Percentiles rank a stretch among this genome's conserved stretches.
Conservation (phyloP, 2,113 vertebrate species). For the Tringa solitaria region DNA sequence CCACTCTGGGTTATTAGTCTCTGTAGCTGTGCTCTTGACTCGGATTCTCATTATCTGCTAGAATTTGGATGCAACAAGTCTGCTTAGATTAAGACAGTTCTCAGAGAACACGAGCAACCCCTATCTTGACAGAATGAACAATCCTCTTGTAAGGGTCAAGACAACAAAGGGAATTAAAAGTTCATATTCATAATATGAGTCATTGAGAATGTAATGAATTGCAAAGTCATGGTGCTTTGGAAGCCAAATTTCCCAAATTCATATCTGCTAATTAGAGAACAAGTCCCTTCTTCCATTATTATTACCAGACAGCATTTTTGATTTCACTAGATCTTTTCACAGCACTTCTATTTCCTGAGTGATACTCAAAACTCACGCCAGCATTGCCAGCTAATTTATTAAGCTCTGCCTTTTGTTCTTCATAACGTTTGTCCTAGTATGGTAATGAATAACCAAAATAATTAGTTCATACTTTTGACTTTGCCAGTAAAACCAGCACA, state of each 20-base stretch:
- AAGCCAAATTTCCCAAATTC: constrained; percentile 3
- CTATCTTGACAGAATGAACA: background rate
- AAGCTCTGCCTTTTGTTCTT: background rate
- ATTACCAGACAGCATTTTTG: background rate
- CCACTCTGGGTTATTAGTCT: background rate
- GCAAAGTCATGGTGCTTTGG: background rate
- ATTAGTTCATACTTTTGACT: background rate
- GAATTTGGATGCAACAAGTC: background rate
- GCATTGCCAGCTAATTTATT: background rate
- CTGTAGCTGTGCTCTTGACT: background rate
- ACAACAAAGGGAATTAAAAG: background rate
- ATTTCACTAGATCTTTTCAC: background rate
- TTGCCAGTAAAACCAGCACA: background rate
- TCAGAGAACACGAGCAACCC: background rate
- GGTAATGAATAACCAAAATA: background rate
- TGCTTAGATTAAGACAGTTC: background rate
- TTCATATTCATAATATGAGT: background rate
- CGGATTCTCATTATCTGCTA: background rate
- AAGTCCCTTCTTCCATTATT: background rate
- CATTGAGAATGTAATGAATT: constrained; percentile 14
- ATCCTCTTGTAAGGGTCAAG: background rate
- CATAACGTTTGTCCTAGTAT: background rate
- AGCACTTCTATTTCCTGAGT: background rate
- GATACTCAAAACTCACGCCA: background rate
- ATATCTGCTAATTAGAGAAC: constrained; percentile 1